Conservation (phyloP, 23 tunicate species). For the Ciona savignyi region DNA sequence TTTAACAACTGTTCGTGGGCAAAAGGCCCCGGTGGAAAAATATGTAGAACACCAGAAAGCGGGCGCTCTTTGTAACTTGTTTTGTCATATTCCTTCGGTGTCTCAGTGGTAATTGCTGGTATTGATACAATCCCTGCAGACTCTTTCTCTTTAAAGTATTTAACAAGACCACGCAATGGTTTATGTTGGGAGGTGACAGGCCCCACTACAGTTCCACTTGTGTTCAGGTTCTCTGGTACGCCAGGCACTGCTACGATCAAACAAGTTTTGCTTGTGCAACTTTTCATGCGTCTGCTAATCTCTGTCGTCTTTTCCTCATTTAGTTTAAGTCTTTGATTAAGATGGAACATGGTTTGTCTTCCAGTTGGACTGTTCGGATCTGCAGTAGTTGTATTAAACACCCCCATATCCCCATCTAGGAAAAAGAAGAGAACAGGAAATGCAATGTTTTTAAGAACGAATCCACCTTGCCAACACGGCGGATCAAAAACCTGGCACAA, state of each 20-base stretch:
- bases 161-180: constrained; percentile 84
- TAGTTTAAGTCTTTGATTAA: constrained; percentile 59
- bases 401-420: constrained; percentile 84
- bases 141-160: constrained; percentile 85
- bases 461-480: constrained; percentile 97
- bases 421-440: constrained; percentile 84
- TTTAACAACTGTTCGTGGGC: constrained; percentile 61
- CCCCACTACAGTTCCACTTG: constrained; percentile 50
- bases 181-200: constrained; percentile 67
- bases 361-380: constrained; percentile 83
- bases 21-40: constrained; percentile 85
- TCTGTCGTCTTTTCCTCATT: constrained; percentile 56
- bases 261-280: constrained; percentile 40
- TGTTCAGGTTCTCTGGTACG: constrained; percentile 58
- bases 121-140: constrained; percentile 77
- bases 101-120: constrained; percentile 18
- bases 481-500: constrained; percentile 76
- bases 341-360: constrained; percentile 47
- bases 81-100: constrained; percentile 5
- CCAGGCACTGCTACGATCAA: constrained; percentile 87
- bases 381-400: constrained; percentile 65
- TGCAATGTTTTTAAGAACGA: constrained; percentile 80
- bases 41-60: constrained; percentile 72
- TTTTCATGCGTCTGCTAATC: constrained; percentile 48
- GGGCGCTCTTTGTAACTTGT: constrained; percentile 34